phyloP scores from a whole-genome alignment of 2,888 invertebrate species.

The Ecliptopera silaceata region DNA sequence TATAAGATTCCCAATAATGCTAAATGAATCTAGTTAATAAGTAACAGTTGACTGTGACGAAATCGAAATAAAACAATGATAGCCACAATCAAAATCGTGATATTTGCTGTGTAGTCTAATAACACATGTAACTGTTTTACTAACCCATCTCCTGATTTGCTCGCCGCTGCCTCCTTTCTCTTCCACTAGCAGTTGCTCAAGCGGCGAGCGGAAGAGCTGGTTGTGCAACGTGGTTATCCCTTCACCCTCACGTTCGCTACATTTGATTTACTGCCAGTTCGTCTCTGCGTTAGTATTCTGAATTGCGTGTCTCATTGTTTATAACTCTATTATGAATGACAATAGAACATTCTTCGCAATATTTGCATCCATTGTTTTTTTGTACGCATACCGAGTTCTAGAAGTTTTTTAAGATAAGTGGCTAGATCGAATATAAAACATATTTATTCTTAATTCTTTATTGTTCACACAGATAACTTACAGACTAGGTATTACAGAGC shows the following conservation, averaged over 20 bases:
- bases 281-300: constrained; percentile 7
- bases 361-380: constrained; percentile 12
- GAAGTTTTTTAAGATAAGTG: not conserved
- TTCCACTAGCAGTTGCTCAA: constrained; percentile 49
- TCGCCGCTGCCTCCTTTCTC: constrained; percentile 35
- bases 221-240: constrained; percentile 33
- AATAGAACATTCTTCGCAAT: constrained; percentile 17
- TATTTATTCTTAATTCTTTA: too few relatives aligned
- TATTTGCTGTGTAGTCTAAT: too few relatives aligned
- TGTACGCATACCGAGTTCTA: not conserved
- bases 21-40: too few relatives aligned
- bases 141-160: not conserved
- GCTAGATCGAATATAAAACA: not conserved
- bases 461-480: too few relatives aligned
- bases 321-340: constrained; percentile 18
- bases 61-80: too few relatives aligned
- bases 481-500: too few relatives aligned
- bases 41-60: too few relatives aligned
- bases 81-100: too few relatives aligned
- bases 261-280: constrained; percentile 30
- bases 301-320: constrained; percentile 19
- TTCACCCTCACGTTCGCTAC: constrained; percentile 25
- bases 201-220: constrained; percentile 54
- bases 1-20: too few relatives aligned
- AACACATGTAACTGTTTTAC: too few relatives aligned